Conservation (phyloP, 2,888 invertebrate species). For the Serripes groenlandicus region DNA sequence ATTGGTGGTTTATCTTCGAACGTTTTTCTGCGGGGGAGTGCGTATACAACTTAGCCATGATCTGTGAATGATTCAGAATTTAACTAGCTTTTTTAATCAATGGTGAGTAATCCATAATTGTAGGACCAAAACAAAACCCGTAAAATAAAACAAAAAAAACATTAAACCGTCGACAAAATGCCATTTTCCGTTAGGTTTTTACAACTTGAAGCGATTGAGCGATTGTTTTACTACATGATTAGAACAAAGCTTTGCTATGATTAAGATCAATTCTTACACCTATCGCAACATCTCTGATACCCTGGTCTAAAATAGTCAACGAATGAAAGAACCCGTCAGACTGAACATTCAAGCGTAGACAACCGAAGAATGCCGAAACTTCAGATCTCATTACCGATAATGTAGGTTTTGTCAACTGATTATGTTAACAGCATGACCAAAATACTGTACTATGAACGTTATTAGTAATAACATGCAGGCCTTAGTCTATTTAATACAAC, state of each 20-base stretch:
- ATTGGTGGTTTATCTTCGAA: no score
- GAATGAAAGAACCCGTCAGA: slow-evolving; percentile 17
- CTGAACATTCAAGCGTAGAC: slow-evolving; percentile 45
- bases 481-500: no score
- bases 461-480: no score
- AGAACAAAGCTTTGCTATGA: slow-evolving; percentile 7
- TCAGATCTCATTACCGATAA: slow-evolving; percentile 38
- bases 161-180: not conserved
- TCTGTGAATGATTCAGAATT: slow-evolving; percentile 7
- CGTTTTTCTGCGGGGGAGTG: not conserved
- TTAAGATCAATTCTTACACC: slow-evolving; percentile 5
- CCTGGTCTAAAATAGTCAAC: slow-evolving; percentile 12
- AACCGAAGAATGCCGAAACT: slow-evolving; percentile 38
- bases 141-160: not conserved
- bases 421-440: slow-evolving; percentile 20
- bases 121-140: not conserved
- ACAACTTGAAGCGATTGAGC: slow-evolving; percentile 1
- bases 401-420: slow-evolving; percentile 15
- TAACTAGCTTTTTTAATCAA: not conserved
- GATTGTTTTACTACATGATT: slow-evolving; percentile 4
- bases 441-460: slow-evolving; percentile 3
- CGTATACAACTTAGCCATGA: not conserved
- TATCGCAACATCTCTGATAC: slow-evolving; percentile 26
- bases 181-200: not conserved
- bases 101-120: slow-evolving; percentile 9